Conservation (phyloP, 2,113 vertebrate species). For the Oncorhynchus clarkii region DNA sequence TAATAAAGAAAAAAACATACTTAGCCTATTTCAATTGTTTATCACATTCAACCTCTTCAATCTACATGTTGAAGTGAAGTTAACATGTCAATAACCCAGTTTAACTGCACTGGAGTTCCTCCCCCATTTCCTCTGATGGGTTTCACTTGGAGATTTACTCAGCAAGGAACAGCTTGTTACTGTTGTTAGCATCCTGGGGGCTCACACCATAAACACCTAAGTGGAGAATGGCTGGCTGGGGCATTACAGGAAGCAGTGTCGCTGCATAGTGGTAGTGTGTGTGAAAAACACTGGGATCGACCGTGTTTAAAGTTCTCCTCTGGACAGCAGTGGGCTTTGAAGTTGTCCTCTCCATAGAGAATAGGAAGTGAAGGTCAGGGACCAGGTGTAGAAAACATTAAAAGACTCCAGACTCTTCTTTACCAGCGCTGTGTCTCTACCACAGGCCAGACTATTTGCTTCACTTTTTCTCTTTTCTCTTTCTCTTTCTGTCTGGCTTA, state of each 20-base stretch:
- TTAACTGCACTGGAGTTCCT: not conserved
- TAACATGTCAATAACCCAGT: not conserved
- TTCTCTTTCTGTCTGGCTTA: not conserved
- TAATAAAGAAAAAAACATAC: too few relatives aligned
- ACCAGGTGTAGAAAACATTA: slow-evolving; percentile 51
- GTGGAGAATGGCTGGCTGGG: not conserved
- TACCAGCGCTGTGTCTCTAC: not conserved
- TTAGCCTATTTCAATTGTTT: not conserved
- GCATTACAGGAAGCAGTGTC: not conserved
- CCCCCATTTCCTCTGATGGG: not conserved
- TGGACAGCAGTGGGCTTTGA: slow-evolving; percentile 42
- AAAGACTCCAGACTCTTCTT: slow-evolving; percentile 46
- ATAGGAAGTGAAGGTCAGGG: slow-evolving; percentile 34
- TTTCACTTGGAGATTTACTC: not conserved
- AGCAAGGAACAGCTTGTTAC: not conserved
- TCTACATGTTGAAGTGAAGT: not conserved
- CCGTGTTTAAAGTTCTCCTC: slow-evolving; percentile 28
- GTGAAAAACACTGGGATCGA: not conserved
- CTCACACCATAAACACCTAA: not conserved
- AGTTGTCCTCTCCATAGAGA: slow-evolving; percentile 36
- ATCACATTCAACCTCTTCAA: not conserved
- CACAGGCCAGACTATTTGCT: not conserved
- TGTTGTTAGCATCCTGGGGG: not conserved
- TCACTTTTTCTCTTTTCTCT: not conserved
- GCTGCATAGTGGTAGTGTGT: not conserved